phyloP scores from a whole-genome alignment of 2,113 vertebrate species.

The Anolis carolinensis region DNA sequence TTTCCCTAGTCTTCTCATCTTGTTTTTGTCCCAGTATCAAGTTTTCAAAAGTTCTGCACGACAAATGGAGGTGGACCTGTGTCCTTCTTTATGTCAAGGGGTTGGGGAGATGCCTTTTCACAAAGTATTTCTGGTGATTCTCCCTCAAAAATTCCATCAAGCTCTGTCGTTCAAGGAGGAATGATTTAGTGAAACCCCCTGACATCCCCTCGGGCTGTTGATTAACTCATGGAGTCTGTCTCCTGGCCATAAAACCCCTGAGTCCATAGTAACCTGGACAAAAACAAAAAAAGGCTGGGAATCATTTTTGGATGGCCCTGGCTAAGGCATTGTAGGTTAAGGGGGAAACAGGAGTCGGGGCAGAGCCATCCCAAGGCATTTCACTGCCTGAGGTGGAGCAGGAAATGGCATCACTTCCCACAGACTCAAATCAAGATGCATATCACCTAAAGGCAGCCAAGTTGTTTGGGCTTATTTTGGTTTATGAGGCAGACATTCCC shows the following conservation, averaged over 20 bases:
- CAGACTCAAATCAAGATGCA: too few species aligned
- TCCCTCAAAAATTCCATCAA: background rate
- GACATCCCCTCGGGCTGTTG: background rate
- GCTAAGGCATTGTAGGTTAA: background rate
- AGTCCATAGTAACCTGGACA: background rate
- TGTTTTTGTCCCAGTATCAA: too few species aligned
- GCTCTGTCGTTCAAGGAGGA: background rate
- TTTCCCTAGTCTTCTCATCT: too few species aligned
- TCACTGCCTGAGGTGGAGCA: too few species aligned
- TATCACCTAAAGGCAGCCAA: too few species aligned
- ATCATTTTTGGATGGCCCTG: background rate
- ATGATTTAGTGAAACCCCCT: background rate
- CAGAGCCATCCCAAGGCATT: background rate
- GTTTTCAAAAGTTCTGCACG: too few species aligned
- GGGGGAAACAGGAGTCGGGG: too few species aligned
- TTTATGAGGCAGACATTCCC: too few species aligned
- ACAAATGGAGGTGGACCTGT: too few species aligned
- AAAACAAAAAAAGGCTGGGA: background rate
- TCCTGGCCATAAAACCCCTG: background rate
- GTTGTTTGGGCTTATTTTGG: too few species aligned
- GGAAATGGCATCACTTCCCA: too few species aligned
- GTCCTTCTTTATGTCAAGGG: too few species aligned
- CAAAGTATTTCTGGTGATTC: background rate
- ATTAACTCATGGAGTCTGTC: conserved; percentile 19
- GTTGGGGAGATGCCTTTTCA: background rate